phyloP scores from a whole-genome alignment of 2,113 vertebrate genomes.

The Vidua macroura region DNA sequence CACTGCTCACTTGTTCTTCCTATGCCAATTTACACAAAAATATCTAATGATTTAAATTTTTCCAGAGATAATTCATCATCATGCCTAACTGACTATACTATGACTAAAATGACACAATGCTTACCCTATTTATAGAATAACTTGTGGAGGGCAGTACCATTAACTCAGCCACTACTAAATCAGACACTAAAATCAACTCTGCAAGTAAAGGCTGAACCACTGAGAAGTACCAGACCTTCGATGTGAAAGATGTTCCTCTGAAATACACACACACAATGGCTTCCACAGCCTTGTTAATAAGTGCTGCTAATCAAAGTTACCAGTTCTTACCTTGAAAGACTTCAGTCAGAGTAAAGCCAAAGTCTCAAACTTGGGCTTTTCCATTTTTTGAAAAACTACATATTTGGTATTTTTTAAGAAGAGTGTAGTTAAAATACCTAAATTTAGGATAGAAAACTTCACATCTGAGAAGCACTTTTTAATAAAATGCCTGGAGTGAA shows the following conservation, averaged over 20 bases:
- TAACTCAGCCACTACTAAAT: background rate
- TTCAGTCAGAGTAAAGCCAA: background rate
- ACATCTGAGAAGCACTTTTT: background rate
- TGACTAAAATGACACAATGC: constrained; percentile 7
- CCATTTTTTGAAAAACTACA: background rate
- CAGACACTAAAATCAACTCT: background rate
- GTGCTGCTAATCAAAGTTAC: background rate
- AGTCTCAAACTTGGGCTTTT: background rate
- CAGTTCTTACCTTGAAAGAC: background rate
- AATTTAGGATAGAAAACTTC: background rate
- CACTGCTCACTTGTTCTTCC: background rate
- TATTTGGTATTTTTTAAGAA: background rate
- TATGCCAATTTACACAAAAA: background rate
- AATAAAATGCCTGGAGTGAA: background rate
- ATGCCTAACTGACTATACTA: constrained; percentile 16
- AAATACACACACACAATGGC: background rate
- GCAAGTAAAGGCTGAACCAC: background rate
- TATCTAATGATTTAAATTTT: background rate
- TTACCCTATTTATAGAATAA: background rate
- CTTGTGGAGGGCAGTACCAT: background rate
- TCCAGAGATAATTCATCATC: constrained; percentile 43
- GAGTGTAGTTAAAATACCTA: background rate
- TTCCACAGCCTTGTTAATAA: background rate
- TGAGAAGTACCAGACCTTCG: background rate
- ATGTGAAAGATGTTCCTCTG: background rate